phyloP scores from a whole-genome alignment of 2,113 vertebrate species.

The Anhinga anhinga region DNA sequence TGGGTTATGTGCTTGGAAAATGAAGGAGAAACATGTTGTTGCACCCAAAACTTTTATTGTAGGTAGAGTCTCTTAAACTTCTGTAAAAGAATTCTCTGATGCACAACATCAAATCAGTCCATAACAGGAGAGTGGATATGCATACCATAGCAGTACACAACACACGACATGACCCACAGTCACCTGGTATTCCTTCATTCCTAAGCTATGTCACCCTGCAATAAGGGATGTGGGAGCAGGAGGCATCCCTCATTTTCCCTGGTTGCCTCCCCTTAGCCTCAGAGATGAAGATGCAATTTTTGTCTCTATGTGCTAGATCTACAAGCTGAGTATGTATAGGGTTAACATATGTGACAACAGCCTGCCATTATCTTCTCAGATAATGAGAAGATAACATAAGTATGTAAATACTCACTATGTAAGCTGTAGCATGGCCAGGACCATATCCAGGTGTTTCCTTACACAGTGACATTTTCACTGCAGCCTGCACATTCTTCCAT shows the following conservation, averaged over 20 bases:
- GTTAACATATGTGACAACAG: background rate
- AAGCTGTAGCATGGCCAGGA: background rate
- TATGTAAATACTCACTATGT: background rate
- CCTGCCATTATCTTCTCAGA: background rate
- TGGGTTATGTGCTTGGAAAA: background rate
- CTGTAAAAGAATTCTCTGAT: background rate
- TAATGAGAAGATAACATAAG: background rate
- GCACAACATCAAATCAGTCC: background rate
- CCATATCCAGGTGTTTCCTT: background rate
- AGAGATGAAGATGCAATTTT: background rate
- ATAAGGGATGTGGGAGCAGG: background rate
- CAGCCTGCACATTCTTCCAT: background rate
- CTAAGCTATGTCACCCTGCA: background rate
- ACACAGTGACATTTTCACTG: background rate
- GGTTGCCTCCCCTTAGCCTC: background rate
- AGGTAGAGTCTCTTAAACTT: background rate
- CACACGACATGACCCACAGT: background rate
- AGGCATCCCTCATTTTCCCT: background rate
- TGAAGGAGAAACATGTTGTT: background rate
- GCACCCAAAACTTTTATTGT: background rate
- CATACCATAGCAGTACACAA: background rate
- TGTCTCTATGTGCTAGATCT: background rate
- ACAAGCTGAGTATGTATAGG: background rate
- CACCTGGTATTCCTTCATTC: background rate
- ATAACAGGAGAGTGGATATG: background rate